Conservation (phyloP, 2,113 vertebrate genomes). For the Mesitornis unicolor region DNA sequence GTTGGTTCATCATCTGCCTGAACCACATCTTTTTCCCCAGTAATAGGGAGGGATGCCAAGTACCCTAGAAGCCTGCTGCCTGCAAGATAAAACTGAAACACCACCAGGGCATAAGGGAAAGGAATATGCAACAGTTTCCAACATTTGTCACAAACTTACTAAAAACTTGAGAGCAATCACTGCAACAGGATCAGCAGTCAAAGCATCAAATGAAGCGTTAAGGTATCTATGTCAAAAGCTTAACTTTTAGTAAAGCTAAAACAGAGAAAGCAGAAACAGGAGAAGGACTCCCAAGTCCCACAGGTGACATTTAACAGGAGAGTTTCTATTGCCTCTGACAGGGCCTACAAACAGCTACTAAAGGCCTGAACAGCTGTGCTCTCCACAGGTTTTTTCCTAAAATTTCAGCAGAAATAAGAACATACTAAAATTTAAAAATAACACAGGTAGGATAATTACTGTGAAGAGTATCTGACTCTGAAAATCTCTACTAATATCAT, state of each 20-base stretch:
- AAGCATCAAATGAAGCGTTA: background rate
- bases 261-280: background rate
- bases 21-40: constrained; percentile 76
- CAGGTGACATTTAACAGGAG: background rate
- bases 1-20: constrained; percentile 79
- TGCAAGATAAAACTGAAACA: constrained; percentile 76
- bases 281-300: background rate
- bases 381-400: accelerated
- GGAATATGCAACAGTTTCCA: background rate
- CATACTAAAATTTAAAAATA: background rate
- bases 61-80: constrained; percentile 62
- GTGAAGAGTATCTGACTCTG: background rate
- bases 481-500: background rate
- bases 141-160: background rate
- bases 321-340: background rate
- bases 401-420: background rate
- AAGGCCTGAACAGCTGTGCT: background rate
- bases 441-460: background rate
- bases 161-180: background rate
- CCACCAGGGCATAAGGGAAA: background rate
- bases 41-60: constrained; percentile 77
- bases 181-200: background rate
- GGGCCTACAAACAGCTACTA: background rate
- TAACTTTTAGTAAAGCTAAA: background rate
- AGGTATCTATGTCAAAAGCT: background rate